phyloP scores from a whole-genome alignment of 2,888 invertebrate species.

The Drosophila acutilabella region DNA sequence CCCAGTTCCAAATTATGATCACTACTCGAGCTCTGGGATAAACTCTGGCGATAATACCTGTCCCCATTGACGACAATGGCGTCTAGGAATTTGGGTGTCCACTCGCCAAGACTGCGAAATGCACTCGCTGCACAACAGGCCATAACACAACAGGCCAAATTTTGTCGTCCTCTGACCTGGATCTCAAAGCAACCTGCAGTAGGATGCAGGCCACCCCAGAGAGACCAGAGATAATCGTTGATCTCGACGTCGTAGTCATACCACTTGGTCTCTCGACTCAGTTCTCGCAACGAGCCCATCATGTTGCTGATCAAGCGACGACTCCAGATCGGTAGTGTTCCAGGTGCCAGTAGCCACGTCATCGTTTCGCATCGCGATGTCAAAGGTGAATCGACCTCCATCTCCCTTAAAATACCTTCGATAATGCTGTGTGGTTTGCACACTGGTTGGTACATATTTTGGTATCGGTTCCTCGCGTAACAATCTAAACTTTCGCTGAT shows the following conservation, averaged over 20 bases:
- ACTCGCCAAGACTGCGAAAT: constrained; percentile 87
- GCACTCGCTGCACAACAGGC: constrained; percentile 87
- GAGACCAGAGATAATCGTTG: constrained; percentile 88
- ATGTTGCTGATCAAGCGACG: constrained; percentile 68
- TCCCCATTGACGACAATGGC: constrained; percentile 88
- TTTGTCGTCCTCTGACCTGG: constrained; percentile 87
- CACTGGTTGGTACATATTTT: constrained; percentile 10
- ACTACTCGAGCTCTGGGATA: constrained; percentile 83
- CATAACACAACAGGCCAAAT: constrained; percentile 87
- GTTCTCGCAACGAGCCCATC: constrained; percentile 56
- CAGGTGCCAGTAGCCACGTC: constrained; percentile 70
- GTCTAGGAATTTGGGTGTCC: constrained; percentile 88
- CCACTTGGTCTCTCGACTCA: constrained; percentile 83
- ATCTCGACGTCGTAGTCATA: constrained; percentile 88
- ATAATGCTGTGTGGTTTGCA: constrained; percentile 30
- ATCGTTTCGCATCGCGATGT: constrained; percentile 58
- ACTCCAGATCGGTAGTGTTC: constrained; percentile 78
- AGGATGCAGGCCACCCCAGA: constrained; percentile 89
- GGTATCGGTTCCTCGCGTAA: constrained; percentile 1
- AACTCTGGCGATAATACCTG: constrained; percentile 86
- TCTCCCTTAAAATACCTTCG: constrained; percentile 44
- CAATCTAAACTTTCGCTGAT: constrained; percentile 16
- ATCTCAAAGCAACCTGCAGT: constrained; percentile 86
- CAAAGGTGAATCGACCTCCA: constrained; percentile 20
- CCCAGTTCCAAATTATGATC: constrained; percentile 87